Evolutionary conservation across 2,888 invertebrate genomes (phyloP), one percentile per base, ranked within the genome.

Genomic region (Plebejus anna): DNA sequence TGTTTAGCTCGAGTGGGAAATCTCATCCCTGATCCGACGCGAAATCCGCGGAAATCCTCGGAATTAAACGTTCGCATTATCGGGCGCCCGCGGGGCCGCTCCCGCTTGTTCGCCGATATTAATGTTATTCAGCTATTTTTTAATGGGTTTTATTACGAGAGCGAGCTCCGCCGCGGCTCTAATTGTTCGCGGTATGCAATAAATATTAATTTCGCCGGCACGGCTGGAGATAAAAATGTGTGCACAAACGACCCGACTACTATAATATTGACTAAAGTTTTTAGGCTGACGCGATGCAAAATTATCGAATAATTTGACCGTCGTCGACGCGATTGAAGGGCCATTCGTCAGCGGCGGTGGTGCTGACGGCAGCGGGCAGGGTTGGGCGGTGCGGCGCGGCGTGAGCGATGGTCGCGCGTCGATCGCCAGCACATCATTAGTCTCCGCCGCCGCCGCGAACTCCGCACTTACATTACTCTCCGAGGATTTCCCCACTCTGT

Each of bases 101-200:
- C 4, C 42, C 42, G 1, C 22, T 42, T 6, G 36, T 70, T 70
- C 42, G 42, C 42, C n/a, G 42, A 71, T 71, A 71, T 71, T 71
- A 71, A 71, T 42, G 71, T 42, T 42, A 71, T 71, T 71, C 71
- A 71, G 71, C 71, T 7, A n/a, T 71, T 71, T 42, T 71, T 71
- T 71, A 71, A 71, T 71, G 71, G 71, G 42, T 9, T 71, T 7
- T 2, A 22, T 70, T 66, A 22, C 22, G 22, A 61, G 59, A 7
- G 32, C 11, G 32, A 32, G 66, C 66, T 66, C 66, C 32, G 32
- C 57, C 22, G 11, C 11, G 47, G 47, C 47, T 61, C 28, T 61
- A 28, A 16, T 66, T 66, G 32, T 16, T 32, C 66, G 66, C 16
- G 66, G 32, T 32, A 66, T 36, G 66, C 66, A 66, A 32, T 36